Base-by-base conservation (phyloP, 2,888 invertebrate species). In the Leuctra nigra region DNA sequence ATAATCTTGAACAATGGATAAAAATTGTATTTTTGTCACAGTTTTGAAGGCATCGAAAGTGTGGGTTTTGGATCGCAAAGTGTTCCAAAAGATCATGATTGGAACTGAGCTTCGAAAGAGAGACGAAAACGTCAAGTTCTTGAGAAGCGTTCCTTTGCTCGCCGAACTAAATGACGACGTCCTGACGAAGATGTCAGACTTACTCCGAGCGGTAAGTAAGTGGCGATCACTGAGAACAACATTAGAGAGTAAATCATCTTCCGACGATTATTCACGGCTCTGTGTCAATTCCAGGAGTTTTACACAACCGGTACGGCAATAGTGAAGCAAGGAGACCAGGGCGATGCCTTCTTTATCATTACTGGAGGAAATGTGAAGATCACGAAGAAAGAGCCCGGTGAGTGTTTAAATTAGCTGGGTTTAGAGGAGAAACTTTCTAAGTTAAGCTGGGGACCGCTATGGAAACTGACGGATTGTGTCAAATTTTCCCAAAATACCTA, bases 291-390 rank as follows among this genome's bases (percentile, higher is more conserved):
- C 11, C 63, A 88, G 82, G 89, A 91, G 72, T 90, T 89, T 69
- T 93, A 87, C 71, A 80, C 83, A 24, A 80, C 87, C 2, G 87
- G 86, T 1, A 83, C 84, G 0, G 81, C 82, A 59, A 91, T 94
- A 57, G 84, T 94, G 11, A 77, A 84, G 0, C 91, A 94, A 72
- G 93, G 92, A 0, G 91, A 91, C 64, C 79, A 80, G 25, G 93
- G 93, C 1, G 90, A 93, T 69, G 91, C 90, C 64, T 94, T 94
- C 74, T 94, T 87, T 68, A 91, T 94, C 58, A 91, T 94, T 66
- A 85, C 88, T 61, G 88, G 87, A 4, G 91, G 91, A 16, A 83
- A 81, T 14, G 91, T 91, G 4, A 79, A 81, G 48, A 82, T 90
- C 52, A 84, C 84, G 11, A 86, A 62, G 44, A 48, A 55, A n/a